phyloP scores from a whole-genome alignment of 2,888 invertebrate species.

The Saturnia japonica region DNA sequence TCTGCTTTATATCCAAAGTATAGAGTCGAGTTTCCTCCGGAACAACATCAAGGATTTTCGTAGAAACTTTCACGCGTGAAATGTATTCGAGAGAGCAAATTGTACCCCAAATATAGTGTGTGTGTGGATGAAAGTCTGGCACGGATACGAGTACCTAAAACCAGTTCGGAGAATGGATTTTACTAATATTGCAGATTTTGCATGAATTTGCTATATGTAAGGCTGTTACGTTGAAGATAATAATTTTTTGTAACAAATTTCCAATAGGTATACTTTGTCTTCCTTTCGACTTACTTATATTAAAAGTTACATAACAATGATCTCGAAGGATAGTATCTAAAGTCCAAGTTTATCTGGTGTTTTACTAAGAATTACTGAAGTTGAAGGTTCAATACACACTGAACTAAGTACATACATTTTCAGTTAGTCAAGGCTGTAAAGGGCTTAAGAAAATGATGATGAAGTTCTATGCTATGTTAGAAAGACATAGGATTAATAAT shows the following conservation, averaged over 20 bases:
- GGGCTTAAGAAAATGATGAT: no score
- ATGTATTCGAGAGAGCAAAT: constrained; percentile 70
- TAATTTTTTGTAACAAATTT: background rate
- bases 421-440: background rate
- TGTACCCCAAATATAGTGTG: constrained; percentile 64
- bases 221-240: constrained; percentile 1
- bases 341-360: background rate
- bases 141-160: constrained; percentile 17
- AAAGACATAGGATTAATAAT: no score
- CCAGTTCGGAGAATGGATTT: constrained; percentile 17
- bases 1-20: constrained; percentile 22
- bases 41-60: constrained; percentile 34
- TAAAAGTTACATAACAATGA: background rate
- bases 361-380: background rate
- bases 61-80: constrained; percentile 59
- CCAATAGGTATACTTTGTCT: background rate
- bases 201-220: constrained; percentile 8
- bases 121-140: constrained; percentile 17
- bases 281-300: background rate
- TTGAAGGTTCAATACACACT: background rate
- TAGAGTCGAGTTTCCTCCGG: constrained; percentile 32
- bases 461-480: no score
- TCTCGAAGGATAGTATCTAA: background rate
- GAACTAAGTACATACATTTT: no score
- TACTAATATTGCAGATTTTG: constrained; percentile 21